Conservation (phyloP, 2,797 vertebrate genomes). For the Clarias fuscus region DNA sequence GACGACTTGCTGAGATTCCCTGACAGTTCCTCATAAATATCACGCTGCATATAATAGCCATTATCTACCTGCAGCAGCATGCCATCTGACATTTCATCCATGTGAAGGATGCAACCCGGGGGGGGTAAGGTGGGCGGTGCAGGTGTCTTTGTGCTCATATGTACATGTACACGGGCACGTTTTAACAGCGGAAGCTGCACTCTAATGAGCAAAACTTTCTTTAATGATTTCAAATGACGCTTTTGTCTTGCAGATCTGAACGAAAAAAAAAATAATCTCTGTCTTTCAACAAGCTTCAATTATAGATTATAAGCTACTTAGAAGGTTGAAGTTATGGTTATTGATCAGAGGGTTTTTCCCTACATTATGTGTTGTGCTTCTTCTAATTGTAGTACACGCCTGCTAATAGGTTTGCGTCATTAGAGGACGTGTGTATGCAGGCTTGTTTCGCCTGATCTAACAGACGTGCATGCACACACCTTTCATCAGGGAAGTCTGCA, state of each 20-base stretch:
- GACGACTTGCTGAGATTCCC: constrained; percentile 33
- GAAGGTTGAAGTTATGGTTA: constrained; percentile 4
- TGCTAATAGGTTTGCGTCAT: constrained; percentile 16
- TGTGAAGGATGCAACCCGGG: constrained; percentile 28
- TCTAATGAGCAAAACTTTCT: constrained; percentile 20
- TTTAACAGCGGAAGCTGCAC: constrained; percentile 7
- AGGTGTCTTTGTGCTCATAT: not conserved
- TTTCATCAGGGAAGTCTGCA: constrained; percentile 40
- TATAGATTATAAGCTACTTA: constrained; percentile 17
- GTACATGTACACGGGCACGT: not conserved
- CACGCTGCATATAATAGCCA: constrained; percentile 38
- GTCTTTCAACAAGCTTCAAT: not conserved
- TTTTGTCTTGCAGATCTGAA: not conserved
- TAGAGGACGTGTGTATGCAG: not conserved
- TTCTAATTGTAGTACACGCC: not conserved
- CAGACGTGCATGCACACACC: constrained; percentile 23
- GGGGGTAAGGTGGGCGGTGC: not conserved
- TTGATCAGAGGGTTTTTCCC: constrained; percentile 2
- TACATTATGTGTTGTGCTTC: not conserved
- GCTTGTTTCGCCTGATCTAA: constrained; percentile 27
- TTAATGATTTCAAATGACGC: not conserved
- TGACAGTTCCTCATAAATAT: constrained; percentile 49
- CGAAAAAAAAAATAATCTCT: not conserved
- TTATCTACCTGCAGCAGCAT: constrained; percentile 46
- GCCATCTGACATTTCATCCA: constrained; percentile 45